Conservation (phyloP, 53 echinoderm and acorn worm genomes). For the Zoroaster sp. region DNA sequence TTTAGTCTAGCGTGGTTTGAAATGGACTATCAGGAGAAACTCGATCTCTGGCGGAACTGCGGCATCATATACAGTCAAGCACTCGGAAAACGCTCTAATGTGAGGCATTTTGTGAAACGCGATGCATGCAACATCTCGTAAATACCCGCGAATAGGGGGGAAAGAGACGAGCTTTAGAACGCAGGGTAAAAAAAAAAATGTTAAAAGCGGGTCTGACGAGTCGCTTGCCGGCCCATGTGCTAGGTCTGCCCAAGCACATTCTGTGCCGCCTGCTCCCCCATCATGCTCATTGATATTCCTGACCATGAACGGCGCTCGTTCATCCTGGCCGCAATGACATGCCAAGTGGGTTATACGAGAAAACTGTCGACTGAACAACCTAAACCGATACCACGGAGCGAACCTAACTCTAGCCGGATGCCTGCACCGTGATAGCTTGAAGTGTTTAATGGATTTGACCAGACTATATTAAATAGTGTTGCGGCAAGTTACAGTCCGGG, state of each 20-base stretch:
- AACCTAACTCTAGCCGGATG: slow-evolving; percentile 69
- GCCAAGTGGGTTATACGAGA: slow-evolving; percentile 71
- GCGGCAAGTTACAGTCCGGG: neutral
- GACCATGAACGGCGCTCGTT: slow-evolving; percentile 24
- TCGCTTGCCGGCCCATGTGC: neutral
- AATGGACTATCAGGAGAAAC: slow-evolving; percentile 60
- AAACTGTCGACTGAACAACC: slow-evolving; percentile 66
- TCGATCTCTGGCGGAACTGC: slow-evolving; percentile 61
- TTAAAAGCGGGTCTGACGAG: neutral
- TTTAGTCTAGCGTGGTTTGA: slow-evolving; percentile 29
- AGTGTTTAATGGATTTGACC: slow-evolving; percentile 73
- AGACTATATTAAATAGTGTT: slow-evolving; percentile 68
- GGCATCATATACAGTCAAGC: slow-evolving; percentile 69
- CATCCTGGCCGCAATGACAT: slow-evolving; percentile 55
- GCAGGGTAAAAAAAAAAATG: neutral
- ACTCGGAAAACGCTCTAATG: slow-evolving; percentile 67
- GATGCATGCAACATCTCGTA: slow-evolving; percentile 25
- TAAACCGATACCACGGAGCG: slow-evolving; percentile 64
- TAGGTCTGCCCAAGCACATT: neutral
- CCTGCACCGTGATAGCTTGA: slow-evolving; percentile 60
- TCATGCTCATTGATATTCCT: slow-evolving; percentile 55
- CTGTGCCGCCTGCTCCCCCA: neutral
- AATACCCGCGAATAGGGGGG: slow-evolving; percentile 20
- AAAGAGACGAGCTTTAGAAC: neutral
- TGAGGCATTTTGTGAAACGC: slow-evolving; percentile 49